Evolutionary conservation across 2,888 invertebrate species (phyloP).

Genomic region (Agrilus biguttatus): DNA sequence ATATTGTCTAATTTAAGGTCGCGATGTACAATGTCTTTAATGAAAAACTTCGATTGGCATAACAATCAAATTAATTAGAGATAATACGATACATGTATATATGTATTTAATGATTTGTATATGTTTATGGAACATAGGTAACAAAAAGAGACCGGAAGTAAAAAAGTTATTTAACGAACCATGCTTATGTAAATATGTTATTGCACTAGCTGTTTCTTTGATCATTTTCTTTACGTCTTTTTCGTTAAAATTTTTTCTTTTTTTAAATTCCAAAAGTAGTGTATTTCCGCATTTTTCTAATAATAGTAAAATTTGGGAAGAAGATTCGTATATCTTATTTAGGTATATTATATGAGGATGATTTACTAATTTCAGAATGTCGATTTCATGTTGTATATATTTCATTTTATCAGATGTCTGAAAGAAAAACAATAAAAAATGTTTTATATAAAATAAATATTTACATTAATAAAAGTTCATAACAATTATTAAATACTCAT

Average conservation of each 20-base stretch:
- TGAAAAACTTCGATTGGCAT: slow-evolving; percentile 1
- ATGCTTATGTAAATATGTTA: slow-evolving; percentile 32
- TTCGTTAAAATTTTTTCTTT: slow-evolving; percentile 25
- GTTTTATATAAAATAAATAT: no score
- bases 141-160: not conserved
- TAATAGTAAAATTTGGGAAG: slow-evolving; percentile 38
- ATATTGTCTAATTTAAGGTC: slow-evolving; percentile 36
- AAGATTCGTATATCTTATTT: slow-evolving; percentile 38
- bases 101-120: not conserved
- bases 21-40: slow-evolving; percentile 33
- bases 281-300: slow-evolving; percentile 38
- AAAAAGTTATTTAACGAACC: slow-evolving; percentile 16
- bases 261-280: slow-evolving; percentile 28
- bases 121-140: no score
- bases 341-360: slow-evolving; percentile 41
- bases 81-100: not conserved
- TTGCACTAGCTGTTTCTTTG: slow-evolving; percentile 25
- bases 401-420: slow-evolving; percentile 18
- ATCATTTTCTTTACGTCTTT: slow-evolving; percentile 23
- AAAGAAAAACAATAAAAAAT: not conserved
- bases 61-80: not conserved
- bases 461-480: no score
- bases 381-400: slow-evolving; percentile 35
- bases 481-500: no score
- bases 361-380: slow-evolving; percentile 37